Evolutionary conservation across 2,113 vertebrate species (phyloP).

Genomic region (Donacobius atricapilla): DNA sequence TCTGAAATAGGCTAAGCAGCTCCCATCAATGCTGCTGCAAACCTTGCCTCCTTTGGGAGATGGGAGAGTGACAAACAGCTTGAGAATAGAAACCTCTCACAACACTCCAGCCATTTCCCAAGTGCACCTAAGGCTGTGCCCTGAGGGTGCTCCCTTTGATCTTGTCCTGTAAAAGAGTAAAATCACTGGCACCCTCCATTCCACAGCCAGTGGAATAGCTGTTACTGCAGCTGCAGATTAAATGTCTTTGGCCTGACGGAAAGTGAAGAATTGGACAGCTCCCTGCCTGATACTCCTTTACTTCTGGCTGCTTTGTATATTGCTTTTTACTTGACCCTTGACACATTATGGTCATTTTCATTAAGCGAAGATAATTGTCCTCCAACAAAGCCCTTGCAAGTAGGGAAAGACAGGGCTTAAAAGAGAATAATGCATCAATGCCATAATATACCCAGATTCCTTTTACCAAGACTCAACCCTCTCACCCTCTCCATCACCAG

Average conservation of each 20-base stretch:
- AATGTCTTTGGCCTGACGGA: not conserved
- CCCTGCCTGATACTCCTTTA: not conserved
- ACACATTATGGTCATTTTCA: not conserved
- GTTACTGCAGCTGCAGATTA: not conserved
- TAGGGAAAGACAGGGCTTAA: not conserved
- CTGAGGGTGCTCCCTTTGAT: not conserved
- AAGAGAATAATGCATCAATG: not conserved
- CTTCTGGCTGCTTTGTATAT: constrained; percentile 25
- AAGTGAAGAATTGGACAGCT: not conserved
- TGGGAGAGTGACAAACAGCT: not conserved
- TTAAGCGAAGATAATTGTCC: not conserved
- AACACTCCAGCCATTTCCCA: not conserved
- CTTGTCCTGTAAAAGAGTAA: not conserved
- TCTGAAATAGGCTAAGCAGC: not conserved
- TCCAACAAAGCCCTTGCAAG: not conserved
- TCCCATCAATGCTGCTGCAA: not conserved
- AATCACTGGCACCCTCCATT: not conserved
- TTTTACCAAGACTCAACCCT: not conserved
- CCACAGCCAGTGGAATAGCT: not conserved
- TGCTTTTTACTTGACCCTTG: constrained; percentile 7
- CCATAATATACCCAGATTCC: not conserved
- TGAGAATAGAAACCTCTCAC: not conserved
- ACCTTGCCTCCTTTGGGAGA: not conserved
- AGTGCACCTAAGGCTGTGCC: not conserved
- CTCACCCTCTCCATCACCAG: not conserved